Evolutionary conservation across 2,888 invertebrate genomes (phyloP).

Genomic region (Arge pagana): DNA sequence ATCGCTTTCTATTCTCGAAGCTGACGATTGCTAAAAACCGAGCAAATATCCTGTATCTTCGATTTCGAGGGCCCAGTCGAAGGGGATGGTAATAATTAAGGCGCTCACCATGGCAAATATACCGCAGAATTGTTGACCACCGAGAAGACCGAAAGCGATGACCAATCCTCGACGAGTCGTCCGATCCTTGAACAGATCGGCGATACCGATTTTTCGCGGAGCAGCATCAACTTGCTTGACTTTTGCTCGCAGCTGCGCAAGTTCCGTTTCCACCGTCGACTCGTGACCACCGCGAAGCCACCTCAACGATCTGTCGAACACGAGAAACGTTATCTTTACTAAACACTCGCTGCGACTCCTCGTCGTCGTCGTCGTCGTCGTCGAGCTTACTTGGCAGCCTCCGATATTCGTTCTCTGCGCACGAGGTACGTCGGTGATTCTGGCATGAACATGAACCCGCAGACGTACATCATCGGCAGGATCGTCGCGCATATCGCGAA

Average conservation of each 20-base stretch:
- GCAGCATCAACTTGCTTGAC: constrained; percentile 35
- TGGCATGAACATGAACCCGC: constrained; percentile 59
- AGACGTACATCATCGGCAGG: constrained; percentile 55
- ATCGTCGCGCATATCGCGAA: constrained; percentile 57
- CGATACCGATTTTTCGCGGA: constrained; percentile 34
- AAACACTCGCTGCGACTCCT: too few relatives aligned
- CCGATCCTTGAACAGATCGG: constrained; percentile 52
- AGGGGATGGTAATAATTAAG: too few relatives aligned
- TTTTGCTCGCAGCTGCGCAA: constrained; percentile 40
- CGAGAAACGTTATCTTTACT: too few relatives aligned
- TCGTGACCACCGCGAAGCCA: constrained; percentile 47
- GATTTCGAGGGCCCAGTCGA: too few relatives aligned
- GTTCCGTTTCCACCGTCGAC: constrained; percentile 41
- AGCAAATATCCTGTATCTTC: too few relatives aligned
- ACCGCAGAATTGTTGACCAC: constrained; percentile 58
- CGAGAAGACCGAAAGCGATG: constrained; percentile 51
- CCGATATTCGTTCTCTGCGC: constrained; percentile 48
- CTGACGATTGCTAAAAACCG: too few relatives aligned
- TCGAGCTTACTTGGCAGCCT: constrained; percentile 56
- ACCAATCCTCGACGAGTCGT: constrained; percentile 52
- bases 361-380: too few relatives aligned
- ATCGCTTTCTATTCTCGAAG: too few relatives aligned
- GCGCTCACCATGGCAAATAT: constrained; percentile 57
- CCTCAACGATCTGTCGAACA: constrained; percentile 43
- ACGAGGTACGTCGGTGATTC: constrained; percentile 63